Percentiles rank a stretch among this genome's conserved stretches.
phyloP scores from a whole-genome alignment of 2,888 invertebrate species.

The Trichacis sp. region DNA sequence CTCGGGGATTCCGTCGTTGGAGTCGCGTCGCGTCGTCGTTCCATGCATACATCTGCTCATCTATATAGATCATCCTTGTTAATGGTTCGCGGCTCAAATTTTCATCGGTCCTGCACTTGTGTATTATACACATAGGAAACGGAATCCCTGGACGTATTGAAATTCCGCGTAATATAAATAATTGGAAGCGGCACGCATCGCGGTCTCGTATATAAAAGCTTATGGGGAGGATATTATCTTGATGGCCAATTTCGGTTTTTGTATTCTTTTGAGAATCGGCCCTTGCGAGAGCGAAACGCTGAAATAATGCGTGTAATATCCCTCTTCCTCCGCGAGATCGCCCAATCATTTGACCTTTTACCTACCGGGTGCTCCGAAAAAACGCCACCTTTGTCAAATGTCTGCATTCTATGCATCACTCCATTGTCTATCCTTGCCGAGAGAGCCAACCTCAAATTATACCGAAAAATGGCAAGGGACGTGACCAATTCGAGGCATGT shows the following conservation, averaged over 20 bases:
- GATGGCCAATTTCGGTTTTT: neutral
- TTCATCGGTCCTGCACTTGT: neutral
- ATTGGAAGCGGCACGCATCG: slow-evolving; percentile 19
- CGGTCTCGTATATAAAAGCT: slow-evolving; percentile 1
- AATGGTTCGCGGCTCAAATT: neutral
- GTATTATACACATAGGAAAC: neutral
- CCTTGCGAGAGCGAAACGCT: slow-evolving; percentile 51
- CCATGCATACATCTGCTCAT: slow-evolving; percentile 9
- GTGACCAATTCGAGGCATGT: slow-evolving; percentile 63
- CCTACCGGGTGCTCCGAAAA: slow-evolving; percentile 22
- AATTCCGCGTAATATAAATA: too few species aligned
- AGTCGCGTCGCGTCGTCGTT: slow-evolving; percentile 36
- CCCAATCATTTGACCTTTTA: slow-evolving; percentile 60
- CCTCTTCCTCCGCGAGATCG: slow-evolving; percentile 29
- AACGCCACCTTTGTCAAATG: slow-evolving; percentile 44
- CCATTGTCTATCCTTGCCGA: neutral
- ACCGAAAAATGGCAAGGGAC: slow-evolving; percentile 39
- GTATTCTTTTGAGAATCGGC: slow-evolving; percentile 37
- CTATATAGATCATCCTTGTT: neutral
- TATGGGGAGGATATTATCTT: slow-evolving; percentile 7
- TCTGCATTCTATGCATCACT: slow-evolving; percentile 45
- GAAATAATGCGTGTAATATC: slow-evolving; percentile 68
- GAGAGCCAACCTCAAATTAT: neutral
- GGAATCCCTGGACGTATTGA: neutral
- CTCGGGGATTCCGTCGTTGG: slow-evolving; percentile 54